Evolutionary conservation across 2,113 vertebrate species (phyloP).

Genomic region (Syrrhaptes paradoxus): DNA sequence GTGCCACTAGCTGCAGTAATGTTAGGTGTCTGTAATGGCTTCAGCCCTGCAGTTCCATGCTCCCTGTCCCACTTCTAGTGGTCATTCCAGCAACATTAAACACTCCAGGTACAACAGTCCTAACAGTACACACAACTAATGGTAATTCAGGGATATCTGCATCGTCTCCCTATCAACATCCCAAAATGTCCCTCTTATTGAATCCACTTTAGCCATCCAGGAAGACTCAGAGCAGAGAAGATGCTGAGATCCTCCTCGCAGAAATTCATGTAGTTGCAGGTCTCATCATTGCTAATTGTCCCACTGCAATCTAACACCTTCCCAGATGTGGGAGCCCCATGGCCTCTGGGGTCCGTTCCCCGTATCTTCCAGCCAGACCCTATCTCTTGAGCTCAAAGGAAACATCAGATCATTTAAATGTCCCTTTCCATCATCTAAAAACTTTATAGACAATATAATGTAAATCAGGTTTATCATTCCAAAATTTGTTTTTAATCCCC

Average conservation of each 20-base stretch:
- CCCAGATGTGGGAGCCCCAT: neutral
- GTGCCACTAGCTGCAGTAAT: neutral
- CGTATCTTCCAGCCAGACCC: neutral
- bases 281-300: neutral
- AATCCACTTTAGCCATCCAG: neutral
- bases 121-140: neutral
- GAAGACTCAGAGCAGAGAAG: neutral
- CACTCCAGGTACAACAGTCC: neutral
- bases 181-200: neutral
- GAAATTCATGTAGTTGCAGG: neutral
- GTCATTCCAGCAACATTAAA: neutral
- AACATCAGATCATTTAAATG: neutral
- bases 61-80: neutral
- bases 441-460: neutral
- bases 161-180: neutral
- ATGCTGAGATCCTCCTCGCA: neutral
- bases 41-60: fast-evolving
- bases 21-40: neutral
- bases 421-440: neutral
- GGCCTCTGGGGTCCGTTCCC: neutral
- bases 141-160: neutral
- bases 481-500: neutral
- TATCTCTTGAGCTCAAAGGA: neutral
- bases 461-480: neutral
- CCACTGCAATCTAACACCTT: neutral